These are phyloP conservation scores for Neoarius graeffei DNA, from an alignment of 2,113 vertebrate species.

Conservation along the genomic window DNA sequence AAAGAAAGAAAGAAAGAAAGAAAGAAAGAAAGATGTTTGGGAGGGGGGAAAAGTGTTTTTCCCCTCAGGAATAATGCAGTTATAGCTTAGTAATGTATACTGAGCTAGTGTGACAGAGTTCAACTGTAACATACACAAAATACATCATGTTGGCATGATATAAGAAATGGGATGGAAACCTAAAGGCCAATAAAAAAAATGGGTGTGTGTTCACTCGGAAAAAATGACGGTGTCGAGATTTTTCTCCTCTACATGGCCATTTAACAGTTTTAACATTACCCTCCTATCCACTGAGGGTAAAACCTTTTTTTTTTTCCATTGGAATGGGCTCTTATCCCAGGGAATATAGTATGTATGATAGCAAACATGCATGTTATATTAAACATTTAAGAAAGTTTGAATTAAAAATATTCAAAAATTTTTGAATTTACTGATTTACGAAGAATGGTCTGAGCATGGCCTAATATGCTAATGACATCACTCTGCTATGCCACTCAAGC, in stretches of 20 bases:
- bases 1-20: background rate
- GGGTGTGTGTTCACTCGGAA: background rate
- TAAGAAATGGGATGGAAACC: background rate
- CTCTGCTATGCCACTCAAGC: background rate
- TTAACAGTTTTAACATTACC: background rate
- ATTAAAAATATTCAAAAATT: background rate
- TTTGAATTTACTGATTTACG: background rate
- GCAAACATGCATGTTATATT: background rate
- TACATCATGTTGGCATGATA: background rate
- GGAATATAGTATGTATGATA: background rate
- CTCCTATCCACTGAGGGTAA: background rate
- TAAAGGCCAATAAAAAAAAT: background rate
- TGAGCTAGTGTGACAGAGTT: background rate
- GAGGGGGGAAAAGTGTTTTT: background rate
- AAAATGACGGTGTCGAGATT: background rate
- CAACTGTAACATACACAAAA: background rate
- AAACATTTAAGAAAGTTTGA: background rate
- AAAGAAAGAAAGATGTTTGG: background rate
- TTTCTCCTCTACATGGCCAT: background rate
- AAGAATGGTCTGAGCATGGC: background rate
- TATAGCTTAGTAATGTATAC: background rate
- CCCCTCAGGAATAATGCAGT: background rate
- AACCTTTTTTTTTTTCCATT: background rate
- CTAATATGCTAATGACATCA: background rate
- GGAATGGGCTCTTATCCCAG: background rate